Base-by-base conservation (phyloP, 2,113 vertebrate genomes). In the Myrmecophaga tridactyla region DNA sequence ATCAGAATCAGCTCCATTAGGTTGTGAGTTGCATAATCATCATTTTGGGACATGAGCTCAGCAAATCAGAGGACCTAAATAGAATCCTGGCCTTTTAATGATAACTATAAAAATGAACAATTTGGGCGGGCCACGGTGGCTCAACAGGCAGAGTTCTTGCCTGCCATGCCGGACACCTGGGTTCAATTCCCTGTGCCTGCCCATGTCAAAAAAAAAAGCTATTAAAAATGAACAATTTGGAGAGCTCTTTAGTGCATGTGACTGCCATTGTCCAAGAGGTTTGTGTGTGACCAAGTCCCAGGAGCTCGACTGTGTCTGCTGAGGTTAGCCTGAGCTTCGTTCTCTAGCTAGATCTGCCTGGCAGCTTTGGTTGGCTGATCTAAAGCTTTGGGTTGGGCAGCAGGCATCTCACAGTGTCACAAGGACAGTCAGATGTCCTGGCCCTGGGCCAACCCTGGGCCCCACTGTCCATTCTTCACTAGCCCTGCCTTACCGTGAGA, bases 21-120 rank as follows among this genome's bases (percentile, higher is more conserved):
- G 13, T 93, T 76, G n/a, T 85, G 53, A 95, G 85, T 94, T 90
- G 60, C n/a, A 15, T 51, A 72, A 94, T 76, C 46, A 81, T 67
- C 39, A 72, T 62, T 89, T 80, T 46, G 8, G 46, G 83, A 84
- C 4, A 31, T 81, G 58, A 94, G 34, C 75, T 96, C 36, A 39
- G 43, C 60, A 36, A 85, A 81, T 62, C 81, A 53, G 56, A 94
- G n/a, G 72, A 60, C 10, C 72, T 69, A 88, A 86, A 86, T n/a
- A 46, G 73, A 96, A 78, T 80, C 70, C 72, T 87, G 21, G 31
- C 17, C 87, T 41, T 60, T 95, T 76, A 31, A 69, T 78, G 58
- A 83, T 43, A 73, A 94, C 80, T 43, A 36, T 34, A 75, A 23
- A 86, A 81, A 60, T 36, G 7, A 82, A 82, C 92, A 83, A 48